phyloP scores from a whole-genome alignment of 1,140 invertebrate species.

The Trichonephila inaurata region DNA sequence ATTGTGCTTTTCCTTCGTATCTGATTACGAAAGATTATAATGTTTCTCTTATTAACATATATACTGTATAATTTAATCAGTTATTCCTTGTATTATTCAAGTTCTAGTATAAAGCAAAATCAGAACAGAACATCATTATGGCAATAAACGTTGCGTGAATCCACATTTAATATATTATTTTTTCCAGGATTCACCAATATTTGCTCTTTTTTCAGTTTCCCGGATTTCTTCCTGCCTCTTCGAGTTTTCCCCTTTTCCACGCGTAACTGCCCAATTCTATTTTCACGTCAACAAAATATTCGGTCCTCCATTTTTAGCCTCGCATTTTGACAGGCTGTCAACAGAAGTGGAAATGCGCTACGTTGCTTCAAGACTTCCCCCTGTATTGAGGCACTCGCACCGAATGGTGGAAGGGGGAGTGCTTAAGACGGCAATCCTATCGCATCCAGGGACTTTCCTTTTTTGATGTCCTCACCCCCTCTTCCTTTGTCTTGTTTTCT shows the following conservation, averaged over 20 bases:
- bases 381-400: not conserved
- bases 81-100: too few species aligned
- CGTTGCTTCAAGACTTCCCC: not conserved
- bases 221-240: slow-evolving; percentile 16
- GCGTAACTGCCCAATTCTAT: slow-evolving; percentile 69
- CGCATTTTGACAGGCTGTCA: slow-evolving; percentile 72
- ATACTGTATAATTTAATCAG: too few species aligned
- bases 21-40: too few species aligned
- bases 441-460: not conserved
- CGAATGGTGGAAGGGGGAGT: not conserved
- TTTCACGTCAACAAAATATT: slow-evolving; percentile 73
- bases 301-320: slow-evolving; percentile 10
- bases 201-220: not conserved
- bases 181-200: not conserved
- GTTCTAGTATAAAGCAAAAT: not conserved
- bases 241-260: not conserved
- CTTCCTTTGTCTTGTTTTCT: not conserved
- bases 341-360: slow-evolving; percentile 19
- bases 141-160: not conserved
- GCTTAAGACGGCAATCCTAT: slow-evolving; percentile 36
- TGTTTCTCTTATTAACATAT: too few species aligned
- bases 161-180: not conserved
- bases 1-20: too few species aligned
- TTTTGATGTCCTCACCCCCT: not conserved
- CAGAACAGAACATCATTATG: not conserved